phyloP scores from a whole-genome alignment of 1,140 invertebrate species.

The Trichonephila inaurata region DNA sequence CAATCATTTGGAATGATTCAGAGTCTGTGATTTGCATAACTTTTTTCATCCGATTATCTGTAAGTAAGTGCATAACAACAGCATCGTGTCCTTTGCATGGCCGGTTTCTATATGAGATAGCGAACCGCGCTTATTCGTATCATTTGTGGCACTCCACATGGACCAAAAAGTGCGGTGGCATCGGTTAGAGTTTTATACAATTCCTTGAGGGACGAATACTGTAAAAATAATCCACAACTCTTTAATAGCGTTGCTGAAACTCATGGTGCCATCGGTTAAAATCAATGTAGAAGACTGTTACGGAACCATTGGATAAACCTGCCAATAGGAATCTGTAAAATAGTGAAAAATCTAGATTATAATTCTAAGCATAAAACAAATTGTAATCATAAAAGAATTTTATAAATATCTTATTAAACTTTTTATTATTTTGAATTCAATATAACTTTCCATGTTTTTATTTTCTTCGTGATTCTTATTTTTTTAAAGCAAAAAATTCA shows the following conservation, averaged over 20 bases:
- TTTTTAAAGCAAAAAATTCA: too few species aligned
- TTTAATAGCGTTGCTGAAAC: conserved; percentile 90
- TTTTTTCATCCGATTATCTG: conserved; percentile 64
- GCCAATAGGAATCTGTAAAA: conserved; percentile 94
- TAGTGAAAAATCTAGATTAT: background rate
- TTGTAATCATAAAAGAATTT: too few species aligned
- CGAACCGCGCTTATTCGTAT: conserved; percentile 24
- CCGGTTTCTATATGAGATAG: conserved; percentile 63
- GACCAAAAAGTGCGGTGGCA: conserved; percentile 33
- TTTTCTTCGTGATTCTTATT: too few species aligned
- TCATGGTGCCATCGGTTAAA: conserved; percentile 99
- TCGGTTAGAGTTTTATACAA: conserved; percentile 30
- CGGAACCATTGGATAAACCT: conserved; percentile 96
- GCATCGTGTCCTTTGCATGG: conserved; percentile 66
- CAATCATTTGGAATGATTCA: conserved; percentile 55
- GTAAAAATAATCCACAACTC: conserved; percentile 31
- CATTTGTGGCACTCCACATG: conserved; percentile 19
- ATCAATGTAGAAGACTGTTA: conserved; percentile 99
- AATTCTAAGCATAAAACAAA: background rate
- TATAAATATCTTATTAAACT: too few species aligned
- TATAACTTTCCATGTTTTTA: too few species aligned
- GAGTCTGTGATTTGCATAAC: conserved; percentile 70
- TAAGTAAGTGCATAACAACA: conserved; percentile 51
- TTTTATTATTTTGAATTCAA: too few species aligned
- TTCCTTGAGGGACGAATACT: conserved; percentile 58